phyloP scores from a whole-genome alignment of 2,113 vertebrate species.

The Albula glossodonta region DNA sequence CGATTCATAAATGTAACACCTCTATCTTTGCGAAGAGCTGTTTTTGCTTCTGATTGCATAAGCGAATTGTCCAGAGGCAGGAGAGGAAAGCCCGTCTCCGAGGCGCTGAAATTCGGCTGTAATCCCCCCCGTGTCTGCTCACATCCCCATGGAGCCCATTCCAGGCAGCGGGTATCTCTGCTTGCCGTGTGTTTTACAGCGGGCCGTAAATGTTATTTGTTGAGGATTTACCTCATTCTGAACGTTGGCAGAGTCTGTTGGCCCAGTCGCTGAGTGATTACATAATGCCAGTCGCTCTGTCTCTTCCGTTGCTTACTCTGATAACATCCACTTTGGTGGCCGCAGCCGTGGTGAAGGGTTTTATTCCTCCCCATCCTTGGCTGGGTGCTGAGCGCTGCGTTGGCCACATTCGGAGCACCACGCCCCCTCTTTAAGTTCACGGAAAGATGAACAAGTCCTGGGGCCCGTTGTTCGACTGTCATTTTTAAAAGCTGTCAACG shows the following conservation, averaged over 20 bases:
- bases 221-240: background rate
- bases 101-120: background rate
- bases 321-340: background rate
- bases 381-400: background rate
- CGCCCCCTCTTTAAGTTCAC: background rate
- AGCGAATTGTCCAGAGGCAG: background rate
- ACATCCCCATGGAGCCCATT: background rate
- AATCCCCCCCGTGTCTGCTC: conserved; percentile 8
- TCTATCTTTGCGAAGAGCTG: background rate
- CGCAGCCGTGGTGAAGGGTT: background rate
- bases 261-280: background rate
- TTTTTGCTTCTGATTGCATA: background rate
- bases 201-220: background rate
- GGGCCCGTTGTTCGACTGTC: background rate
- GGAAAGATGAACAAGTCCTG: background rate
- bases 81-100: background rate
- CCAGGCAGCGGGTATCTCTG: background rate
- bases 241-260: background rate
- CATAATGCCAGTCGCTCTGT: conserved; percentile 1
- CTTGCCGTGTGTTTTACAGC: background rate
- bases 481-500: background rate
- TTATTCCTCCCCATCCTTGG: background rate
- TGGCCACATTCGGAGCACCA: background rate
- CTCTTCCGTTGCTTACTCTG: background rate
- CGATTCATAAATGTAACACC: background rate